Evolutionary conservation across 2,888 invertebrate species (phyloP), one percentile per base, ranked within the genome.

Genomic region (Eupithecia exiguata): DNA sequence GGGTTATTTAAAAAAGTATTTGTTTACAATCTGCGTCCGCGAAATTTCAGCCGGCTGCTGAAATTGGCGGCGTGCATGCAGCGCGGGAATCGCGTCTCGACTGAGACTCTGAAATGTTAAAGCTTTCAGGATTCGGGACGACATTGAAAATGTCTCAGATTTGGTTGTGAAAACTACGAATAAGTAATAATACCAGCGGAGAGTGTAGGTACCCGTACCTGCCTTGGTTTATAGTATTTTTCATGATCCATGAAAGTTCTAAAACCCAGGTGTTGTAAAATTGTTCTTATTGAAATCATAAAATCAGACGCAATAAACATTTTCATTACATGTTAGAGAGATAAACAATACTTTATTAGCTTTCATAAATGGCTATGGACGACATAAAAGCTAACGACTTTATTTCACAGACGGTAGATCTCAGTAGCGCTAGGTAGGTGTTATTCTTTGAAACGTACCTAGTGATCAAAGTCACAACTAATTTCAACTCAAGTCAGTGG

Each of bases 61-160:
- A 65, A 65, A 71, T 62, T 67, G 18, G 69, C 43, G 35, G 72
- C 80, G 80, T 79, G 76, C 72, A 72, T n/a, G 14, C 75, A 69
- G 58, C 79, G 75, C 78, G 76, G 67, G 71, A 70, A 74, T 68
- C 75, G 75, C 77, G 77, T 75, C 71, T 68, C 74, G 72, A 80
- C 80, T 80, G 79, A 58, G 58, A 79, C 77, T 35, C 69, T 63
- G 71, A 69, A 72, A 67, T 62, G 61, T 67, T 71, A 72, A 35
- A 74, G 73, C 73, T 75, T 76, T 78, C 76, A 74, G 76, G 72
- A 75, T 49, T 49, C 66, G 38, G 46, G 73, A 71, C 67, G 67
- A 43, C 43, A 62, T 16, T 66, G 21, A 25, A 21, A 66, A 43
- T 25, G 40, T 63, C 18, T 63, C 9, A 21, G n/a, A 40, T 25